phyloP scores from a whole-genome alignment of 2,888 invertebrate genomes.

The Ceramica pisi region DNA sequence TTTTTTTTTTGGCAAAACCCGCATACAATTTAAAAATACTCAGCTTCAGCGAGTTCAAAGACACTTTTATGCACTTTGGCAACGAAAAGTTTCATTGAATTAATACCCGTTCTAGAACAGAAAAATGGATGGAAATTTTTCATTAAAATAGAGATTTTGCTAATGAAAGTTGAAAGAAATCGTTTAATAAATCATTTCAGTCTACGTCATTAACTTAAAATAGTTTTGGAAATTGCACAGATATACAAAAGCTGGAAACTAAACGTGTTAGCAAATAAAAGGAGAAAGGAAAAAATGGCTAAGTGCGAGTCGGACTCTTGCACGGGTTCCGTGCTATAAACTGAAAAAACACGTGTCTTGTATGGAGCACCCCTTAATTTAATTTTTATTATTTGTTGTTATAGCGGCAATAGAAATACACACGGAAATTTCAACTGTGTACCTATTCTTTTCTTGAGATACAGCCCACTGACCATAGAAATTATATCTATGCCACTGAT shows the following conservation, averaged over 20 bases:
- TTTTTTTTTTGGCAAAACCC: not conserved
- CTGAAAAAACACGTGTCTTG: too few species aligned
- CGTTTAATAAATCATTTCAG: not conserved
- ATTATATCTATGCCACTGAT: too few species aligned
- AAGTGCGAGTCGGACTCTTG: too few species aligned
- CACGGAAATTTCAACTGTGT: too few species aligned
- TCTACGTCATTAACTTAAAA: not conserved
- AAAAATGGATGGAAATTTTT: constrained; percentile 23
- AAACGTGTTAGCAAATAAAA: not conserved
- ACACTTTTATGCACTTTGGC: constrained; percentile 29
- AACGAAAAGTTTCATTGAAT: constrained; percentile 24
- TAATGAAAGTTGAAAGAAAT: constrained; percentile 24
- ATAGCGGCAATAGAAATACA: too few species aligned
- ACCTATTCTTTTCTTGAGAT: too few species aligned
- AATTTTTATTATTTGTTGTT: too few species aligned
- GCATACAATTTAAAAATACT: constrained; percentile 14
- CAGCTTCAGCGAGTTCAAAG: constrained; percentile 34
- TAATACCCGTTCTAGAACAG: not conserved
- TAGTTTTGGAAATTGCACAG: not conserved
- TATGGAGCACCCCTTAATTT: too few species aligned
- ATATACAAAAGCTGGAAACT: not conserved
- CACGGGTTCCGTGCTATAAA: too few species aligned
- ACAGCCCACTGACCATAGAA: too few species aligned
- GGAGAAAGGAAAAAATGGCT: not conserved
- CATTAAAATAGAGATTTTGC: constrained; percentile 20